Evolutionary conservation across 2,797 vertebrate genomes (phyloP).

Genomic region (Calcarius lapponicus): DNA sequence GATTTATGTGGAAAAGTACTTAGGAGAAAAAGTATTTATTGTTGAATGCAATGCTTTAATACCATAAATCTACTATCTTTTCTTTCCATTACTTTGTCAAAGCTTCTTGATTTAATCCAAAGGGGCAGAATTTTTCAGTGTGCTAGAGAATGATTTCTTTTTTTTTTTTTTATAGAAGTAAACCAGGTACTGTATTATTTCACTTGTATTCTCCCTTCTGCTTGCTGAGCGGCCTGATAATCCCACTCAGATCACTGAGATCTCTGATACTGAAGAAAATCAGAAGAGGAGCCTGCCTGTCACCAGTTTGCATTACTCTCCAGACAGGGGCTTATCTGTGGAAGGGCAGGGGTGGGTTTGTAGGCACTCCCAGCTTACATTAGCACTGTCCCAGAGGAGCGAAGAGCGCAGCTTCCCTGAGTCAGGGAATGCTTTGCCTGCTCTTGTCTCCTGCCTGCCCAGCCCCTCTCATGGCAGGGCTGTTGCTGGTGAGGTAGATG

Average conservation of each 20-base stretch:
- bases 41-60: neutral
- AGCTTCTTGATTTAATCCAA: neutral
- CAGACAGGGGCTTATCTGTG: neutral
- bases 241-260: neutral
- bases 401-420: neutral
- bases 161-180: neutral
- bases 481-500: neutral
- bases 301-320: neutral
- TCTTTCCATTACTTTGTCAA: neutral
- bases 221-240: neutral
- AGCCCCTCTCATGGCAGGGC: neutral
- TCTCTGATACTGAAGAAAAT: neutral
- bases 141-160: neutral
- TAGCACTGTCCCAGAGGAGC: neutral
- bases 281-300: neutral
- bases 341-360: neutral
- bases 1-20: conserved; percentile 4
- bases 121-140: neutral
- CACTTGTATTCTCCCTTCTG: neutral
- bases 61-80: neutral
- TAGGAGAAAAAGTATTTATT: neutral
- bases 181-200: neutral
- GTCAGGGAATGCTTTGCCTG: neutral
- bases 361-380: neutral
- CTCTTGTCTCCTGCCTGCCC: neutral